A percentile compares a stretch with the other conserved stretches of the same genome.
Conservation (phyloP, 2,888 invertebrate genomes). For the Drosophila kokeensis region DNA sequence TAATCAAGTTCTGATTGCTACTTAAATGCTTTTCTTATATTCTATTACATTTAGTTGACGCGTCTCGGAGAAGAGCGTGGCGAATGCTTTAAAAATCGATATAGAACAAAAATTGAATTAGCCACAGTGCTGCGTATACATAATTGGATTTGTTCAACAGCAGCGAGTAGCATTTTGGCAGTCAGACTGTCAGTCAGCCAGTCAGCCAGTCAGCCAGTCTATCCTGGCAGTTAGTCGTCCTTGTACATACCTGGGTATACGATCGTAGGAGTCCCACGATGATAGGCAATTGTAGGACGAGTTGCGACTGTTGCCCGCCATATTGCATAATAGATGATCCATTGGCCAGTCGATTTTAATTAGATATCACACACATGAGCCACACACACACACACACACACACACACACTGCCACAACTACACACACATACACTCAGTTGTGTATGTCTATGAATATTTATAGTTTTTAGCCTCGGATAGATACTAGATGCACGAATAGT, state of each 20-base stretch:
- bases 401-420: neutral
- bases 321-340: constrained; percentile 85
- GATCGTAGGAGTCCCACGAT: constrained; percentile 96
- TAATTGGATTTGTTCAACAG: constrained; percentile 43
- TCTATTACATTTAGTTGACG: constrained; percentile 43
- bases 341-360: constrained; percentile 76
- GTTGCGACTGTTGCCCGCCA: constrained; percentile 90
- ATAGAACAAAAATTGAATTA: constrained; percentile 55
- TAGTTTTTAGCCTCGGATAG: constrained; percentile 26
- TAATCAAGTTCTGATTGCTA: constrained; percentile 66
- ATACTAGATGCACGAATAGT: neutral
- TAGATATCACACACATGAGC: constrained; percentile 44
- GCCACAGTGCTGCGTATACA: constrained; percentile 46
- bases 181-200: neutral
- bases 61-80: constrained; percentile 1
- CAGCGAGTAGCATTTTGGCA: constrained; percentile 5
- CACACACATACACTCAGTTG: constrained; percentile 9
- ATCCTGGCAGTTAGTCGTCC: neutral
- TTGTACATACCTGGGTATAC: constrained; percentile 91
- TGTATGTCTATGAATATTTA: constrained; percentile 11
- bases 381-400: constrained; percentile 19
- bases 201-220: neutral
- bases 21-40: constrained; percentile 60
- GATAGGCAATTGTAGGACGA: constrained; percentile 95
- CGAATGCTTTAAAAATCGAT: constrained; percentile 57